Percentiles rank a stretch among this genome's conserved stretches.
phyloP scores from a whole-genome alignment of 2,113 vertebrate species.

The Noctilio leporinus region DNA sequence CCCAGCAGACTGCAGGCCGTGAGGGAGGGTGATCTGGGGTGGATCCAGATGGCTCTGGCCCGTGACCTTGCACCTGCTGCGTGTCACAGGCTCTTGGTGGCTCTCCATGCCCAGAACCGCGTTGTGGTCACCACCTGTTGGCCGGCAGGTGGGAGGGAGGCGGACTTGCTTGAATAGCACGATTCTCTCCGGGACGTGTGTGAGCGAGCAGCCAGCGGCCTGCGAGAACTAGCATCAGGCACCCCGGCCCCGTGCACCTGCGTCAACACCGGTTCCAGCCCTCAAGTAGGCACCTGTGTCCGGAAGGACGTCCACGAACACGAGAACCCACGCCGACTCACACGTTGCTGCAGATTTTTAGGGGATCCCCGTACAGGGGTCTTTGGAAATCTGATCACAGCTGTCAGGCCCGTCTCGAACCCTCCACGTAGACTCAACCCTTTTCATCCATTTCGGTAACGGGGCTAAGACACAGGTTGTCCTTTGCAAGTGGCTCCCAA shows the following conservation, averaged over 20 bases:
- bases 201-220: constrained; percentile 6
- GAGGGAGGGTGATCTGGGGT: neutral
- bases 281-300: constrained; percentile 54
- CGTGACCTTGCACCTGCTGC: neutral
- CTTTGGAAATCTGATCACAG: neutral
- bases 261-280: constrained; percentile 50
- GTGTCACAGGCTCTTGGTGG: neutral
- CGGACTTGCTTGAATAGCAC: neutral
- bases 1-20: neutral
- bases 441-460: neutral
- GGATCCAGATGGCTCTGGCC: neutral
- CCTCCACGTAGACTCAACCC: neutral
- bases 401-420: neutral
- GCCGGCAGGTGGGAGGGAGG: neutral
- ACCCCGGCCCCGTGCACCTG: constrained; percentile 41
- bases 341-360: neutral
- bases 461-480: neutral
- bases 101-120: neutral
- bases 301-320: neutral
- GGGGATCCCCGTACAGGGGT: too few species aligned
- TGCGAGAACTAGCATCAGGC: constrained; percentile 37
- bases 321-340: neutral
- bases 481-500: too few species aligned
- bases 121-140: neutral
- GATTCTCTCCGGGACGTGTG: neutral